Conservation (phyloP, 2,888 invertebrate genomes). For the Galerucella pusilla region DNA sequence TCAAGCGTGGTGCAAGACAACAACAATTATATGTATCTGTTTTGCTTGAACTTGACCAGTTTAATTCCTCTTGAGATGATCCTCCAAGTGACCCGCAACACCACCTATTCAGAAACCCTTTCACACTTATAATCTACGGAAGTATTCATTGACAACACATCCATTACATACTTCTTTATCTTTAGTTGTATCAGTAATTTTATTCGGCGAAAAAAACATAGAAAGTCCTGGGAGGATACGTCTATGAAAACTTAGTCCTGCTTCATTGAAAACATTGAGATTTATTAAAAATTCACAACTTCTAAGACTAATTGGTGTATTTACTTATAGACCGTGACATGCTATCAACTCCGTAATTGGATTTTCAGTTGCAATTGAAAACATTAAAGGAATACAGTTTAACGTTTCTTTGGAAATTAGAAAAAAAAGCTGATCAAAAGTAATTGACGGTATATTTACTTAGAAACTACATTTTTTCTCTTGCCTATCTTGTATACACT, state of each 20-base stretch:
- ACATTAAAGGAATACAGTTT: slow-evolving; percentile 28
- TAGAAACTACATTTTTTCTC: too few relatives aligned
- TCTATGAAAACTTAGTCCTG: background rate
- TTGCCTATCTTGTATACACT: too few relatives aligned
- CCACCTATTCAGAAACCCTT: too few relatives aligned
- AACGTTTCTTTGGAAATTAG: background rate
- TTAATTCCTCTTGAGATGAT: too few relatives aligned
- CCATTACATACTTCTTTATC: too few relatives aligned
- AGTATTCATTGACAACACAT: too few relatives aligned
- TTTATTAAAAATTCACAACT: slow-evolving; percentile 51
- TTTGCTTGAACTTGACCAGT: too few relatives aligned
- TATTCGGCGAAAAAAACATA: background rate
- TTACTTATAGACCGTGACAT: slow-evolving; percentile 48
- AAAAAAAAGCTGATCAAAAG: slow-evolving; percentile 1
- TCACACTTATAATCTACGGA: too few relatives aligned
- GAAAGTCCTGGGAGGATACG: background rate
- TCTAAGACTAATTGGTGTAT: slow-evolving; percentile 51
- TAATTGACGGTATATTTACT: background rate
- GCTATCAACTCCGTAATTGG: slow-evolving; percentile 44
- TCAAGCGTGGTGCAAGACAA: too few relatives aligned
- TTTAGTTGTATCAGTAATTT: background rate
- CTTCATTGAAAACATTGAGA: slow-evolving; percentile 51
- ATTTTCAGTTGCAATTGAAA: slow-evolving; percentile 37
- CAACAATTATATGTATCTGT: too few relatives aligned
- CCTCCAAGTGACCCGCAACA: too few relatives aligned